Evolutionary conservation across 2,797 vertebrate genomes (phyloP), one percentile per base, ranked within the genome.

Genomic region (Bovichtus variegatus): DNA sequence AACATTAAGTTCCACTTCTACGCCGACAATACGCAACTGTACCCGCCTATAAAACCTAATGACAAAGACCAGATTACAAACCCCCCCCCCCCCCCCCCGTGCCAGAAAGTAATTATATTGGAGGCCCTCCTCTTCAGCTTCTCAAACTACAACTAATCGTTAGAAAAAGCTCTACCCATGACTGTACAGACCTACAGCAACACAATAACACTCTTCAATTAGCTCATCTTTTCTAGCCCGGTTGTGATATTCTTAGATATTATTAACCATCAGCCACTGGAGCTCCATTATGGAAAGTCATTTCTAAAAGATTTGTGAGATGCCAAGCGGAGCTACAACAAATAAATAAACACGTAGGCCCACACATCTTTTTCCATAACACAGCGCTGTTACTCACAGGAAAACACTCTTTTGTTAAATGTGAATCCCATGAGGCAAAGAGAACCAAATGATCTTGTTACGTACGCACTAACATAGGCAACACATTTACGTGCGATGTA

Each of bases 321-420:
- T 62, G 58, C 75, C 44, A 75, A 81, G 55, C 51, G 54, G 34
- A 57, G 75, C 68, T 64, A 64, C 68, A 60, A 71, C 62, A 76
- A 63, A 82, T 34, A 78, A 76, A 71, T 10, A 82, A 80, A 76
- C 78, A 79, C 23, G 43, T 36, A 11, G 36, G 67, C 62, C 62
- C 47, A 74, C 63, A 79, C 27, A 58, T 62, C n/a, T 55, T 71
- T 74, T 72, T 54, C 63, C 46, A 49, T 63, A 78, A 75, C 55
- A 58, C 53, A 40, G 19, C 76, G 67, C 49, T 46, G 54, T 74
- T 51, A 55, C 62, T 76, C 51, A 47, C 49, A 53, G n/a, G 41
- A 62, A 38, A 63, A 54, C 44, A 54, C 16, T 10, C 9, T 9
- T n/a, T 49, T 41, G 21, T n/a, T 46, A 3, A 62, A 51, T 43